Conservation (phyloP, 64 coral and sea anemone species). For the Montipora foliosa region DNA sequence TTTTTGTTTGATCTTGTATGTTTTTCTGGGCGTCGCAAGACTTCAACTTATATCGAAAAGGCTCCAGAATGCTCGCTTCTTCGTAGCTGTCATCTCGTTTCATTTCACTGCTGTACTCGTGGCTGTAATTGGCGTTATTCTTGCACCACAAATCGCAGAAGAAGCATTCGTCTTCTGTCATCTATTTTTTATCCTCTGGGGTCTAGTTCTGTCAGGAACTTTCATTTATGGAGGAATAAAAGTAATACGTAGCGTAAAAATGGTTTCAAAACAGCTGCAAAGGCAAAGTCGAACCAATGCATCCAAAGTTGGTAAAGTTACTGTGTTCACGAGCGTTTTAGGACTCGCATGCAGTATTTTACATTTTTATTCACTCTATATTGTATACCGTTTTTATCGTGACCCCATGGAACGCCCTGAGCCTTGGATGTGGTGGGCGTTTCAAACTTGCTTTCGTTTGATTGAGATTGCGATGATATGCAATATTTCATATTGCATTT, state of each 20-base stretch:
- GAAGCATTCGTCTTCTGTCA: slow-evolving; percentile 52
- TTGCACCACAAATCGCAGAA: not conserved
- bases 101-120: slow-evolving; percentile 57
- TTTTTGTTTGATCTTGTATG: slow-evolving; percentile 61
- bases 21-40: slow-evolving; percentile 71
- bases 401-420: not conserved
- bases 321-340: slow-evolving; percentile 36
- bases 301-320: slow-evolving; percentile 51
- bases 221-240: slow-evolving; percentile 73
- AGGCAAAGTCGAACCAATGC: not conserved
- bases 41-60: slow-evolving; percentile 38
- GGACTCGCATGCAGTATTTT: slow-evolving; percentile 41
- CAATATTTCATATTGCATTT: slow-evolving; percentile 56
- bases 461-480: slow-evolving; percentile 59
- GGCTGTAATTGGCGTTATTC: not conserved
- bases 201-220: slow-evolving; percentile 28
- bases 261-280: slow-evolving; percentile 22
- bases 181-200: slow-evolving; percentile 69
- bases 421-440: slow-evolving; percentile 68
- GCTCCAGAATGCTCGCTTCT: slow-evolving; percentile 27
- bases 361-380: slow-evolving; percentile 47
- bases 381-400: slow-evolving; percentile 51
- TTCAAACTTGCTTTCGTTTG: slow-evolving; percentile 69
- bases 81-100: slow-evolving; percentile 7
- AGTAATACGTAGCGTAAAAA: slow-evolving; percentile 15